phyloP scores from a whole-genome alignment of 2,888 invertebrate species.

The Temnothorax unifasciatus region DNA sequence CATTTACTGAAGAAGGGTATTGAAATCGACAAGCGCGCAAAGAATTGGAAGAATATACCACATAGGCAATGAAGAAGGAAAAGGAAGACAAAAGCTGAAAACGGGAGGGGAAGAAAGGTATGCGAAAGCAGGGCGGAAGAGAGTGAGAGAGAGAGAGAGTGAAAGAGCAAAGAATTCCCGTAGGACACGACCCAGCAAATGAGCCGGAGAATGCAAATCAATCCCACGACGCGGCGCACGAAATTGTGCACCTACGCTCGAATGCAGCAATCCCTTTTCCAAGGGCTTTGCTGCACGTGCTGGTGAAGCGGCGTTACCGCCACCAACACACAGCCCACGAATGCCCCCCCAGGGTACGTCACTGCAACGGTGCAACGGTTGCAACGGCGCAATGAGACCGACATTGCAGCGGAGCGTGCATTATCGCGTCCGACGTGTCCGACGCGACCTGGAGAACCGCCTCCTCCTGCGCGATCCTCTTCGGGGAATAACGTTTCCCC shows the following conservation, averaged over 20 bases:
- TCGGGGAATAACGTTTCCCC: slow-evolving; percentile 56
- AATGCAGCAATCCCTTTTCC: slow-evolving; percentile 83
- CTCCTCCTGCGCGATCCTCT: slow-evolving; percentile 50
- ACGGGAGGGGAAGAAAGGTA: neutral
- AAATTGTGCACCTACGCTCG: slow-evolving; percentile 82
- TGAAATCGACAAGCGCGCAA: slow-evolving; percentile 20
- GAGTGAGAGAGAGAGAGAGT: slow-evolving; percentile 21
- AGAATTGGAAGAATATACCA: slow-evolving; percentile 20
- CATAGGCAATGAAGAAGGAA: slow-evolving; percentile 13
- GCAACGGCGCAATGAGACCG: slow-evolving; percentile 59
- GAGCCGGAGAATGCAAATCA: slow-evolving; percentile 85
- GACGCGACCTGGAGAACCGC: slow-evolving; percentile 56
- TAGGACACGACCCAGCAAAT: slow-evolving; percentile 83
- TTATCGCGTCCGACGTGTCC: slow-evolving; percentile 76
- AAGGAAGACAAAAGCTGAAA: slow-evolving; percentile 11
- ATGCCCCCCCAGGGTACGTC: slow-evolving; percentile 77
- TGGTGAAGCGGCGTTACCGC: slow-evolving; percentile 26
- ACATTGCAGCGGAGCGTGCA: slow-evolving; percentile 72
- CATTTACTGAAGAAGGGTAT: neutral
- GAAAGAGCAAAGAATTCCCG: slow-evolving; percentile 70
- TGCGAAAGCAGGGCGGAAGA: neutral
- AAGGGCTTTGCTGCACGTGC: slow-evolving; percentile 67
- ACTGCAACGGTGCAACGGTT: slow-evolving; percentile 66
- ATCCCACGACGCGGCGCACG: slow-evolving; percentile 81
- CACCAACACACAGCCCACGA: slow-evolving; percentile 56